Evolutionary conservation across 2,888 invertebrate species (phyloP), one percentile per base, ranked within the genome.

Genomic region (Elmis aenea): DNA sequence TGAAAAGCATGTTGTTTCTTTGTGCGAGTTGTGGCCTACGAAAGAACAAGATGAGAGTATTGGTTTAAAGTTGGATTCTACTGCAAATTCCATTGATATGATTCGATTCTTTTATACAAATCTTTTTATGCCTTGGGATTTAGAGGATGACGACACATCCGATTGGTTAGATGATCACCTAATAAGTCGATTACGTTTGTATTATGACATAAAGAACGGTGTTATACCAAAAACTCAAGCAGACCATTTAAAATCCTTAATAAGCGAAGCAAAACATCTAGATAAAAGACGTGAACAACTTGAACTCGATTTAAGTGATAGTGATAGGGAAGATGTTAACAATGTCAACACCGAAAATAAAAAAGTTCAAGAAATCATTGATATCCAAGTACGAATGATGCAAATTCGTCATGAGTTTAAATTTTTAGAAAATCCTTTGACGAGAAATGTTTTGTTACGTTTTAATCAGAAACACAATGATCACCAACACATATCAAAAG

Each of bases 71-170:
- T 69, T 77, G 26, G 63, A 72, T 1, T 68, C 71, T 2, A 81
- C 81, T 1, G 77, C 82, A 0, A 76, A 76, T 48, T 75, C 76
- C 44, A 71, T 83, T 42, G 82, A 83, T 62, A 68, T 79, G 46
- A 60, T 80, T 44, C 71, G 82, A 51, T 82, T 82, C 47, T 83
- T 79, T 54, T 81, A 79, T 52, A 72, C 71, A 18, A 71, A 81
- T 44, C 63, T 83, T 21, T 79, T 81, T 73, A 78, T 80, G 77
- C 81, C 82, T 1, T 83, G 83, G 83, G 82, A 83, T 46, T 67
- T 72, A 24, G 81, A 82, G 33, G 78, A 79, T 35, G 80, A 79
- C 47, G 70, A 76, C 1, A 67, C 70, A 1, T 64, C 65, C n/a
- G 74, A 77, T 55, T 79, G 79, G 79, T 67, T 72, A 12, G 60